A percentile compares a stretch with the other conserved stretches of the same genome.
These are phyloP conservation scores for Drosophila ustulata DNA, from an alignment of 2,888 invertebrate genomes.

Conservation along the genomic window DNA sequence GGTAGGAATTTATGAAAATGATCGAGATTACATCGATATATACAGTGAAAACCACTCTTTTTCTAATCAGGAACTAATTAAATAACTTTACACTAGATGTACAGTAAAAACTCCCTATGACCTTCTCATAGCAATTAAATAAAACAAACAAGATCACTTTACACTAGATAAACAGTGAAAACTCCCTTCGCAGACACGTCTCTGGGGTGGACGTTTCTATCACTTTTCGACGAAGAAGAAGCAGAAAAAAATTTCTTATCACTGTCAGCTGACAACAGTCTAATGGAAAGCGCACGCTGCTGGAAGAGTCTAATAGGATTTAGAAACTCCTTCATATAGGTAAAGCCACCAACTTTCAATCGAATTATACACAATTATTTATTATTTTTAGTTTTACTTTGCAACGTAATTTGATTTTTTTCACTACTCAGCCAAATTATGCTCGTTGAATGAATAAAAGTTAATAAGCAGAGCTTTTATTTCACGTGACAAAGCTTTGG, in stretches of 20 bases:
- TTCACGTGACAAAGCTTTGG: constrained; percentile 77
- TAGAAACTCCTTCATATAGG: constrained; percentile 5
- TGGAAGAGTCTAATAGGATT: background rate
- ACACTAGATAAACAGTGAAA: too few species aligned
- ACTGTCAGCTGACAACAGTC: constrained; percentile 55
- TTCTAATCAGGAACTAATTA: too few species aligned
- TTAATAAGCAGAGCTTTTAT: constrained; percentile 66
- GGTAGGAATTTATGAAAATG: too few species aligned
- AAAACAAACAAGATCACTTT: too few species aligned
- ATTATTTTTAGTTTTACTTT: background rate
- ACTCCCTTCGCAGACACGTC: too few species aligned
- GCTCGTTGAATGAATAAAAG: constrained; percentile 41
- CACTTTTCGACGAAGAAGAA: too few species aligned
- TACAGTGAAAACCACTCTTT: too few species aligned
- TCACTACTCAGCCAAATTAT: constrained; percentile 26
- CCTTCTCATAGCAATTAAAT: too few species aligned
- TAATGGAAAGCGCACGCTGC: constrained; percentile 41
- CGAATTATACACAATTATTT: background rate
- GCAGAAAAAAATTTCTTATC: constrained; percentile 44
- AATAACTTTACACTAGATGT: too few species aligned
- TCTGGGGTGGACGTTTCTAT: too few species aligned
- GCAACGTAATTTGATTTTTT: constrained; percentile 16
- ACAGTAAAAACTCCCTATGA: too few species aligned
- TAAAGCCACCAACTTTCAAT: constrained; percentile 12
- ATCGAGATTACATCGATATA: too few species aligned